Evolutionary conservation across 1,140 invertebrate species (phyloP).

Genomic region (Armadillidium nasatum): DNA sequence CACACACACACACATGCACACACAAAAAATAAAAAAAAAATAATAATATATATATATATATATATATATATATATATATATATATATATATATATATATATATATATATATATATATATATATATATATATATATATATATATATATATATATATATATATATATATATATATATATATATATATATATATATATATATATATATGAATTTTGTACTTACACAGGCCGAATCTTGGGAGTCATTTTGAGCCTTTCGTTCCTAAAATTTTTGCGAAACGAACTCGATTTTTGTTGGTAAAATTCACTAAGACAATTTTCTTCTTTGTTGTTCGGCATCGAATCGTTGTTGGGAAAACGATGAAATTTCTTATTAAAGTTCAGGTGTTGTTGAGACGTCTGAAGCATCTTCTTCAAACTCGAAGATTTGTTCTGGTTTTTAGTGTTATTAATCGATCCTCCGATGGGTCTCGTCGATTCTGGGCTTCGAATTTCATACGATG

Average conservation of each 20-base stretch:
- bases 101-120: too few species aligned
- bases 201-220: not conserved
- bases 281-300: not conserved
- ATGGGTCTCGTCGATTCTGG: not conserved
- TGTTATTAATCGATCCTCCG: not conserved
- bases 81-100: too few species aligned
- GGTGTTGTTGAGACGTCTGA: not conserved
- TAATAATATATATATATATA: too few species aligned
- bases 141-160: slow-evolving; percentile 2
- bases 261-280: not conserved
- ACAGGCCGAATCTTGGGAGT: not conserved
- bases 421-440: not conserved
- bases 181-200: slow-evolving; percentile 11
- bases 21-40: too few species aligned
- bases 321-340: not conserved
- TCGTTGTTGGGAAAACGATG: not conserved
- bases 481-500: not conserved
- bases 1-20: too few species aligned
- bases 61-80: too few species aligned
- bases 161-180: slow-evolving; percentile 15
- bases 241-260: not conserved
- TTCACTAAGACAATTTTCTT: not conserved
- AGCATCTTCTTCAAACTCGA: not conserved
- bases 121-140: not conserved
- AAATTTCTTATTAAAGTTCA: not conserved